These are phyloP conservation scores for Phrynosoma blainvillii DNA, from an alignment of 2,113 vertebrate species.

Conservation along the genomic window DNA sequence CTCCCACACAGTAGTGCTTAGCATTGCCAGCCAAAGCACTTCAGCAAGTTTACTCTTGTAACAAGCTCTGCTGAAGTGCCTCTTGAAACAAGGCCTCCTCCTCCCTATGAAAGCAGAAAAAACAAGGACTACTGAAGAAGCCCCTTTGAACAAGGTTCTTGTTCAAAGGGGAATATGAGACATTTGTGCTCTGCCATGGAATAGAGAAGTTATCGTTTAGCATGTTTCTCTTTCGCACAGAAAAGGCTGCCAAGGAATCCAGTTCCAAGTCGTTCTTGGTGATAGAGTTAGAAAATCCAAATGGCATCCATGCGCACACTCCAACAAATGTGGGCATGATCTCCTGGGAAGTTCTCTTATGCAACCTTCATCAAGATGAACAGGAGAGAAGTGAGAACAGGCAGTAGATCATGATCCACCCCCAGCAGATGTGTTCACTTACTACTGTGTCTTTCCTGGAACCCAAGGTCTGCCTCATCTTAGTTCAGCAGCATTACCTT, in stretches of 20 bases:
- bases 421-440: too few species aligned
- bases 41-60: neutral
- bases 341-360: neutral
- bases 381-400: neutral
- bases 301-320: neutral
- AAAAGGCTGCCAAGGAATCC: neutral
- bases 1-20: neutral
- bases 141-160: neutral
- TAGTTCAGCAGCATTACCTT: neutral
- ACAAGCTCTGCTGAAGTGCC: neutral
- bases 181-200: neutral
- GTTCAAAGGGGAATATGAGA: neutral
- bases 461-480: neutral
- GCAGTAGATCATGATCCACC: neutral
- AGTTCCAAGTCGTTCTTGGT: neutral
- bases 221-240: too few species aligned
- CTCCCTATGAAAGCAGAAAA: neutral
- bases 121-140: neutral
- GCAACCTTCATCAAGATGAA: neutral
- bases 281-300: neutral
- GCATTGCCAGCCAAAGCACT: neutral
- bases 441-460: too few species aligned
- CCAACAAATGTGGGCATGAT: too few species aligned
- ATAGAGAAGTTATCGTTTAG: too few species aligned
- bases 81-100: neutral